These are phyloP conservation scores for Percopsis omiscomaycus DNA, from an alignment of 2,797 vertebrate genomes.

Conservation along the genomic window DNA sequence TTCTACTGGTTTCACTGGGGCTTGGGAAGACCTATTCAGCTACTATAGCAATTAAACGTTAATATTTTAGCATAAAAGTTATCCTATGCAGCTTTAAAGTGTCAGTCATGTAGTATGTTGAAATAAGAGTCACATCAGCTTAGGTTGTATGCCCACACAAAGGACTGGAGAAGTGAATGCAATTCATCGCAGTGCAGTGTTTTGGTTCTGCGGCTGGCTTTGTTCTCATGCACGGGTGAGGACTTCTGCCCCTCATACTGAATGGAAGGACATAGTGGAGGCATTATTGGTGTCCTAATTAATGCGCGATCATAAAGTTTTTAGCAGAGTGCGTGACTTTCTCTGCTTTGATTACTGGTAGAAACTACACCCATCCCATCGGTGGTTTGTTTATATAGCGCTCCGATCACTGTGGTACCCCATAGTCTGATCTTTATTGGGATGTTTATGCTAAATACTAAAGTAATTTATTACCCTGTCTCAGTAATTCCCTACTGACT, in stretches of 20 bases:
- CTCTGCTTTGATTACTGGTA: conserved; percentile 50
- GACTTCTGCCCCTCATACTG: background rate
- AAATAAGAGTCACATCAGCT: conserved; percentile 42
- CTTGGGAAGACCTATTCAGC: too few species aligned
- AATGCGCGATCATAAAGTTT: conserved; percentile 55
- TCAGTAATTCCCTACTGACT: conserved; percentile 68
- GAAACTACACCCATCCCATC: conserved; percentile 31
- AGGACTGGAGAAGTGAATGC: conserved; percentile 24
- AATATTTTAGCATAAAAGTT: too few species aligned
- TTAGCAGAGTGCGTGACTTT: conserved; percentile 46
- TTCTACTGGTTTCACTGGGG: too few species aligned
- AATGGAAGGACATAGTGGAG: conserved; percentile 3
- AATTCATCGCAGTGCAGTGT: conserved; percentile 29
- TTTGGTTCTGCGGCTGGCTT: conserved; percentile 45
- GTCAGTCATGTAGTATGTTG: conserved; percentile 33
- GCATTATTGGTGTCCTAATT: conserved; percentile 56
- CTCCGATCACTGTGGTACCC: conserved; percentile 38
- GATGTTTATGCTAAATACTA: conserved; percentile 72
- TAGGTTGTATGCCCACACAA: conserved; percentile 46
- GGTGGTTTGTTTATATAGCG: conserved; percentile 54
- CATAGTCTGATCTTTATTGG: conserved; percentile 65
- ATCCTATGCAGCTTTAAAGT: too few species aligned
- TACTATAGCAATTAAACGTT: too few species aligned
- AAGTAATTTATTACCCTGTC: conserved; percentile 74
- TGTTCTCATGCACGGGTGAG: background rate